Conservation (phyloP, 2,888 invertebrate genomes). For the Podotricha telesiphe region DNA sequence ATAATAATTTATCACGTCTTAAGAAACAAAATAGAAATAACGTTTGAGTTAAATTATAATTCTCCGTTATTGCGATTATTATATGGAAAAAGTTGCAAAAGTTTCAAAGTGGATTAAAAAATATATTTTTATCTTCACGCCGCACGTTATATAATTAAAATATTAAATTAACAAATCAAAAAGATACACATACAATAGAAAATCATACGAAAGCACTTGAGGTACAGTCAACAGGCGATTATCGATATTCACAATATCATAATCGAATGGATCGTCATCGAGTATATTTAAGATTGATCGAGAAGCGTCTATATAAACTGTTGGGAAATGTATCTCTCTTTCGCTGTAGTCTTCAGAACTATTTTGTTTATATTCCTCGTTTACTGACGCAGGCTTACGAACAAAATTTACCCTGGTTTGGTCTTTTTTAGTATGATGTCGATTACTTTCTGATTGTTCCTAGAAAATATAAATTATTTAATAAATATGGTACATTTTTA, state of each 20-base stretch:
- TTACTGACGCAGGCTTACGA: conserved; percentile 34
- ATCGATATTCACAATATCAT: conserved; percentile 76
- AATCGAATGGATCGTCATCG: conserved; percentile 73
- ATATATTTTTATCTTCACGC: too few relatives aligned
- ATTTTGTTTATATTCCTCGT: conserved; percentile 20
- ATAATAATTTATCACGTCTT: too few relatives aligned
- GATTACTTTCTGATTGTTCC: not conserved
- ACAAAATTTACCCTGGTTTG: conserved; percentile 60
- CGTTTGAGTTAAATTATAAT: too few relatives aligned
- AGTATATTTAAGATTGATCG: conserved; percentile 53
- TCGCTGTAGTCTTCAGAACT: conserved; percentile 61
- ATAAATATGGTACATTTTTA: too few relatives aligned
- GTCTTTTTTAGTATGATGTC: not conserved
- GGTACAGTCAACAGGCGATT: conserved; percentile 55
- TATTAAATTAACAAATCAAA: not conserved
- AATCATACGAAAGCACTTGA: conserved; percentile 49
- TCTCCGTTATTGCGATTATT: too few relatives aligned
- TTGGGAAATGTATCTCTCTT: conserved; percentile 47
- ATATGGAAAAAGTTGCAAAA: too few relatives aligned
- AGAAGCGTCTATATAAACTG: conserved; percentile 45
- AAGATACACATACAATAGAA: conserved; percentile 51
- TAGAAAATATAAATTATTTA: not conserved
- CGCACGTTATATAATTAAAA: not conserved
- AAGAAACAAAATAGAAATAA: too few relatives aligned
- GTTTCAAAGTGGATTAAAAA: too few relatives aligned